Evolutionary conservation across 2,888 invertebrate species (phyloP).

Genomic region (Lepas anatifera): DNA sequence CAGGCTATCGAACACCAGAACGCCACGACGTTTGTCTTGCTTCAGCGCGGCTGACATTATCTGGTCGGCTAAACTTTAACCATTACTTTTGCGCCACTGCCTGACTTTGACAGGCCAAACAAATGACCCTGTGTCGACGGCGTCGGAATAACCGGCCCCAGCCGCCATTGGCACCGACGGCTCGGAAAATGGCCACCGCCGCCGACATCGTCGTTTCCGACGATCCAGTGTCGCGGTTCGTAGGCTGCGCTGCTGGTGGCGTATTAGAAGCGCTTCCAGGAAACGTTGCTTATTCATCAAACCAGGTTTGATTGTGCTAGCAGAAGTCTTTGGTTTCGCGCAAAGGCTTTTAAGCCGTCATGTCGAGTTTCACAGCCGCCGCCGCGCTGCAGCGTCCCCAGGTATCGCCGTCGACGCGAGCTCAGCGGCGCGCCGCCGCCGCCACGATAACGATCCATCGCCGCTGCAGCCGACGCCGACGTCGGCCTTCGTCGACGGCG

Average conservation of each 20-base stretch:
- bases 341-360: background rate
- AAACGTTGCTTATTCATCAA: too few relatives aligned
- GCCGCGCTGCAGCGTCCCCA: background rate
- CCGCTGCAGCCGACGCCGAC: background rate
- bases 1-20: too few relatives aligned
- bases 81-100: slow-evolving; percentile 8
- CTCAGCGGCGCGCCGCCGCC: background rate
- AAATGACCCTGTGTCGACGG: background rate
- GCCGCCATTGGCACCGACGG: background rate
- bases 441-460: background rate
- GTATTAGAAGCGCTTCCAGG: too few relatives aligned
- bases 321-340: too few relatives aligned
- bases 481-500: too few relatives aligned
- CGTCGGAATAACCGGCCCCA: background rate
- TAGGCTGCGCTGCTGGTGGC: too few relatives aligned
- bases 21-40: slow-evolving; percentile 1
- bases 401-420: background rate
- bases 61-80: slow-evolving; percentile 5
- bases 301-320: too few relatives aligned
- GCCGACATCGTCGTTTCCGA: too few relatives aligned
- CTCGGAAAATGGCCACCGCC: background rate
- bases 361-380: background rate
- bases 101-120: slow-evolving; percentile 2
- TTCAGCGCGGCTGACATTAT: background rate
- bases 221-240: too few relatives aligned